phyloP scores from a whole-genome alignment of 2,797 vertebrate species.

The Naso thynnoides region DNA sequence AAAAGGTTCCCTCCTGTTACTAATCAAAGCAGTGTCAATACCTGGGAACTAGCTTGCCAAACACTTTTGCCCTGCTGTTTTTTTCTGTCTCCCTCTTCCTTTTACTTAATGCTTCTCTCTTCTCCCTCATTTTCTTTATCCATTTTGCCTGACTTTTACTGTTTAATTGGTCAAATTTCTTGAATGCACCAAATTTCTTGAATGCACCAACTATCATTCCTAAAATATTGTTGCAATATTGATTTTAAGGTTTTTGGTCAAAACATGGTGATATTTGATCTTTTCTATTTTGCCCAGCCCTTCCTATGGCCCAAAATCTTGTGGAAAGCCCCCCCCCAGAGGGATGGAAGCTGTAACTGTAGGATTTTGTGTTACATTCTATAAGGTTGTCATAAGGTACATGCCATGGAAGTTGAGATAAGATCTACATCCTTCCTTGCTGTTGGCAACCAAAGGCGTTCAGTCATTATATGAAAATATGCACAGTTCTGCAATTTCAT shows the following conservation, averaged over 20 bases:
- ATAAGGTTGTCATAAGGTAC: not conserved
- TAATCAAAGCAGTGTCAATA: constrained; percentile 81
- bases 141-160: constrained; percentile 14
- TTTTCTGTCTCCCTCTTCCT: constrained; percentile 42
- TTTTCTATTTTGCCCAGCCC: not conserved
- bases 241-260: no score
- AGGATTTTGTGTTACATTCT: not conserved
- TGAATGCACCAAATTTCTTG: constrained; percentile 51
- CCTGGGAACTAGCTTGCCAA: constrained; percentile 79
- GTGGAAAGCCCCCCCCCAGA: not conserved
- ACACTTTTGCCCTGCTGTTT: constrained; percentile 69
- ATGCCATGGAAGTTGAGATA: not conserved
- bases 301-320: not conserved
- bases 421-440: no score
- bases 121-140: constrained; percentile 20
- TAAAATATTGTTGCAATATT: no score
- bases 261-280: no score
- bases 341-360: not conserved
- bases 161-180: constrained; percentile 61
- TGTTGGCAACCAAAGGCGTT: not conserved
- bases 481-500: not conserved
- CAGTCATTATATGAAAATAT: not conserved
- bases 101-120: constrained; percentile 41
- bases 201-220: no score
- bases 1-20: constrained; percentile 84